Base-by-base conservation (phyloP, 2,888 invertebrate genomes). In the Corbicula japonica region DNA sequence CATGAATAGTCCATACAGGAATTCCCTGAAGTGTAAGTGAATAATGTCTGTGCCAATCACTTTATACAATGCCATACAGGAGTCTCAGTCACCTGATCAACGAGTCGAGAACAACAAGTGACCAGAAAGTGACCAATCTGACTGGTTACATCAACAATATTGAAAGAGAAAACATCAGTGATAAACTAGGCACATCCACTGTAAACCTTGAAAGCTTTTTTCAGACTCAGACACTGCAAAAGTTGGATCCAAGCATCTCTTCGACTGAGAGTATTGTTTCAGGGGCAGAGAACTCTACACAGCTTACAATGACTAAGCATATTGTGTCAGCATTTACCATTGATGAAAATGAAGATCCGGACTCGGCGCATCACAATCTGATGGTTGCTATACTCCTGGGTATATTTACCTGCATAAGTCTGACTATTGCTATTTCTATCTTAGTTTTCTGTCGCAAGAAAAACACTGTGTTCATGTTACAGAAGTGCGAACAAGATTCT, bases 371-470 rank as follows among this genome's bases (percentile, higher is more conserved):
- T 54, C 76, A 75, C 28, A 48, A 72, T 21, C 63, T 76, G 10
- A 79, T 79, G 76, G 50, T 83, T 21, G 65, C 69, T 6, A 52
- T 83, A 32, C 41, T 83, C 6, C 52, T 90, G 70, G 86, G 88
- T n/a, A 80, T 93, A 21, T 92, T 92, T 62, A 80, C 91, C 54
- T 87, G 88, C 48, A 80, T 92, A 21, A 92, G 92, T 2, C 46
- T 92, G 15, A 83, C 89, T 0, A 80, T 91, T 15, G 90, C 92
- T 0, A 87, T 87, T 0, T 87, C 90, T 3, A 80, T 92, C 8
- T 73, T 92, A 21, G 86, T 92, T 23, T 92, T 92, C 85, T 93
- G 92, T 72, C 85, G 88, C 70, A 93, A 93, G 76, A 91, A 90
- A 66, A 92, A 93, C 86, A 83, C 91, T 0, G 92, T 92, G 28